Conservation (phyloP, 2,888 invertebrate genomes). For the Drosophila recens region DNA sequence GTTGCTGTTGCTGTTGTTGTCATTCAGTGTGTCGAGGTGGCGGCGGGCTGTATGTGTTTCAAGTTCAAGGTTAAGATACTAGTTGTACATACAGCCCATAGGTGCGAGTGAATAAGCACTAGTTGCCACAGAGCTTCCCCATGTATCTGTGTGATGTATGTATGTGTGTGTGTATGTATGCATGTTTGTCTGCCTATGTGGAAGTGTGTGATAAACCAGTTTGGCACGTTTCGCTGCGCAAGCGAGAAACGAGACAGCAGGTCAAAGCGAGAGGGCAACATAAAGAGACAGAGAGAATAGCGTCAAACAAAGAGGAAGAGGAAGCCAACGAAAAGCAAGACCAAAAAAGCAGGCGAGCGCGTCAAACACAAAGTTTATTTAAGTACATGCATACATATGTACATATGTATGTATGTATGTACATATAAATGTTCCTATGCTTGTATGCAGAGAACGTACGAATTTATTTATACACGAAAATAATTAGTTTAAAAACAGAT, state of each 20-base stretch:
- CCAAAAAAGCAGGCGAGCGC: slow-evolving; percentile 44
- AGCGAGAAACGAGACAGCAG: slow-evolving; percentile 57
- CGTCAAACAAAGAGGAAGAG: slow-evolving; percentile 81
- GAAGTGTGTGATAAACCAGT: slow-evolving; percentile 68
- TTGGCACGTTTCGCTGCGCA: slow-evolving; percentile 77
- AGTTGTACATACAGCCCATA: slow-evolving; percentile 73
- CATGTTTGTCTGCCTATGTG: slow-evolving; percentile 25
- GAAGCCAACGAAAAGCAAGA: slow-evolving; percentile 67
- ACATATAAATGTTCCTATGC: too few species aligned
- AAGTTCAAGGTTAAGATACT: slow-evolving; percentile 85
- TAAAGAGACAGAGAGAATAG: slow-evolving; percentile 44
- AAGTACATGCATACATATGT: slow-evolving; percentile 8
- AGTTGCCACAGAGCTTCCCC: slow-evolving; percentile 49
- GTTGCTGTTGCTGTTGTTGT: slow-evolving; percentile 32
- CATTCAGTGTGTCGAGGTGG: slow-evolving; percentile 72
- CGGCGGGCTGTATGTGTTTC: slow-evolving; percentile 74
- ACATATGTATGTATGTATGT: neutral
- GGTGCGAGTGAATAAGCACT: slow-evolving; percentile 57
- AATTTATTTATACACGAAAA: slow-evolving; percentile 3
- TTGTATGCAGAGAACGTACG: neutral
- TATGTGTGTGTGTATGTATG: slow-evolving; percentile 2
- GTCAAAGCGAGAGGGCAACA: slow-evolving; percentile 40
- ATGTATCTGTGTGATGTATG: slow-evolving; percentile 39
- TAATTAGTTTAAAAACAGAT: slow-evolving; percentile 16
- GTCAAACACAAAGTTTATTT: slow-evolving; percentile 46